Percentiles rank a stretch among this genome's conserved stretches.
Evolutionary conservation across 2,113 vertebrate genomes (phyloP).

Genomic region (Arvicanthis niloticus): DNA sequence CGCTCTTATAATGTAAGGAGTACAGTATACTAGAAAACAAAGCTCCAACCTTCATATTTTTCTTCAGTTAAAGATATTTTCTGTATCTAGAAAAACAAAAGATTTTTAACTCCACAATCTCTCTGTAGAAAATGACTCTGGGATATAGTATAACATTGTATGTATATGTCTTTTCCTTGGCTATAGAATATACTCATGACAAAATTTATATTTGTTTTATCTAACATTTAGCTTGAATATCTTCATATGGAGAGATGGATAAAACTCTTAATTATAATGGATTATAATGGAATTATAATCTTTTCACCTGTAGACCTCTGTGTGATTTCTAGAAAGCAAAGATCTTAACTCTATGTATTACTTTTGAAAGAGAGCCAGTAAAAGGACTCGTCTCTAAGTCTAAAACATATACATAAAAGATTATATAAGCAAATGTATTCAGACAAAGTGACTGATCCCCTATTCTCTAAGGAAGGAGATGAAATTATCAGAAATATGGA

Average conservation of each 20-base stretch:
- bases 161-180: not conserved
- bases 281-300: no score
- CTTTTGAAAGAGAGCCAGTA: conserved; percentile 32
- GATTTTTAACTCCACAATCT: not conserved
- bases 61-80: conserved; percentile 40
- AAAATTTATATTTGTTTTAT: conserved; percentile 33
- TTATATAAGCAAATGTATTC: conserved; percentile 28
- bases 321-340: conserved; percentile 53
- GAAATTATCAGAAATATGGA: not conserved
- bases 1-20: not conserved
- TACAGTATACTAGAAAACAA: not conserved
- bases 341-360: not conserved
- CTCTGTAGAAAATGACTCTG: not conserved
- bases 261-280: conserved; percentile 2
- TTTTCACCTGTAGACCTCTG: not conserved
- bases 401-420: not conserved
- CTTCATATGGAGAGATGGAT: not conserved
- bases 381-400: not conserved
- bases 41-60: conserved; percentile 2
- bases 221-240: conserved; percentile 45
- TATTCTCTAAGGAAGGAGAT: conserved; percentile 32
- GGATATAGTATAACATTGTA: not conserved
- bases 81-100: conserved; percentile 42
- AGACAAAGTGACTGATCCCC: not conserved
- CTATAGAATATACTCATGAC: not conserved